Evolutionary conservation across 2,797 vertebrate species (phyloP), one percentile per base, ranked within the genome.

Genomic region (Sebastes vulpes): DNA sequence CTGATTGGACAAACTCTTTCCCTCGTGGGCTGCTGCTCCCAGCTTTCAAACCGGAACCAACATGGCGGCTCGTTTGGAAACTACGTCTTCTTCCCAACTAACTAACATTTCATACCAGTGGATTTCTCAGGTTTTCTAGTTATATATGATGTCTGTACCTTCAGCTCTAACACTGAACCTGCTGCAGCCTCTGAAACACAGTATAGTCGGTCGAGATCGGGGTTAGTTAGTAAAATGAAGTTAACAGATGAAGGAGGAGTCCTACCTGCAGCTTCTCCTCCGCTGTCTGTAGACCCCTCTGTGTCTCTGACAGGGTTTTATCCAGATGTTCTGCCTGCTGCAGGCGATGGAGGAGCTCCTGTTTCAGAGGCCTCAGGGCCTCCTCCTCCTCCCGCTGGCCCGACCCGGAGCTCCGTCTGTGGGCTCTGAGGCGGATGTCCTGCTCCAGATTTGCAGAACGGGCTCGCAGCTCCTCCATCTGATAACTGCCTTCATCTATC

Each of bases 191-290:
- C 38, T 42, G 38, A 42, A 42, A 42, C 38, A 42, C 12, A 0
- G 38, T 16, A 42, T 14, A 42, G 38, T 6, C 14, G 14, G 38
- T 42, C 2, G 12, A 6, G 38, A 42, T 42, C 38, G 5, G 14
- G 38, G 38, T 42, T 14, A 42, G 14, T 42, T 16, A 14, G 12
- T 42, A 42, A 42, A 42, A 14, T 16, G 5, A 42, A 14, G 38
- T 14, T 42, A 42, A 42, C 14, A 42, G 38, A 16, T 32, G 58
- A 25, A 11, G 9, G 48, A 59, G 42, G 61, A 53, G 61, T 73
- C 21, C 0, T 93, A 98, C 98, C 97, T 98, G 96, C 18, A 98
- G 83, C 57, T 87, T 94, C 2, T 87, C 93, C 63, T 97, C 96
- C 2, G 95, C 93, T 7, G 94, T 93, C 20, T 94, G 96, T 16